These are phyloP conservation scores for Fabriciana adippe DNA, from an alignment of 2,888 invertebrate genomes.

Conservation along the genomic window DNA sequence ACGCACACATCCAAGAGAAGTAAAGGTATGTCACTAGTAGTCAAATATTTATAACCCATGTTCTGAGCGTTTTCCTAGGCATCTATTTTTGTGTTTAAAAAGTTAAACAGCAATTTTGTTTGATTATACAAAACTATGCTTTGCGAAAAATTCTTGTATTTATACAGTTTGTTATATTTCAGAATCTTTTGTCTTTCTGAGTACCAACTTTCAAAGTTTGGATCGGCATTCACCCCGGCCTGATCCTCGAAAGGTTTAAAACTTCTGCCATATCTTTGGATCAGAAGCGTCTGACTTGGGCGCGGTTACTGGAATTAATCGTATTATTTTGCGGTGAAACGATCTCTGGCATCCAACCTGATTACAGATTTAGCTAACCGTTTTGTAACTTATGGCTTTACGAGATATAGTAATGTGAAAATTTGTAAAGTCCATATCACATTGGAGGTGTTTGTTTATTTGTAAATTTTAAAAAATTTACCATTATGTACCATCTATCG, in stretches of 20 bases:
- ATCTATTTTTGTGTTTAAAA: conserved; percentile 5
- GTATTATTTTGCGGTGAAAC: conserved; percentile 35
- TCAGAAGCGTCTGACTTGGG: conserved; percentile 35
- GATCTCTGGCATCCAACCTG: conserved; percentile 28
- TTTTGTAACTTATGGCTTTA: conserved; percentile 11
- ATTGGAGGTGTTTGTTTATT: neutral
- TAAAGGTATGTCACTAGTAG: too few species aligned
- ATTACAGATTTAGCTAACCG: conserved; percentile 17
- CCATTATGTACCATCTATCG: too few species aligned
- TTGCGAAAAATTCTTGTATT: conserved; percentile 19
- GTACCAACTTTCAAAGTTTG: conserved; percentile 25
- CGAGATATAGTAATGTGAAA: too few species aligned
- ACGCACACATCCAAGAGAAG: too few species aligned
- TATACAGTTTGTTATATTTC: conserved; percentile 28
- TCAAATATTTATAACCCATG: too few species aligned
- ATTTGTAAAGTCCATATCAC: neutral
- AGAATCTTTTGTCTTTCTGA: conserved; percentile 33
- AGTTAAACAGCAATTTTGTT: conserved; percentile 2
- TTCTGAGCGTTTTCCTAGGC: neutral
- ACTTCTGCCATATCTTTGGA: conserved; percentile 39
- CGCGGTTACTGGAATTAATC: conserved; percentile 34
- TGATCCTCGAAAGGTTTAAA: conserved; percentile 38
- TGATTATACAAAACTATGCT: conserved; percentile 23
- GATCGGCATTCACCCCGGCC: conserved; percentile 24
- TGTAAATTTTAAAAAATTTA: too few species aligned